Conservation (phyloP, 1,140 invertebrate genomes). For the Piezodorus guildinii region DNA sequence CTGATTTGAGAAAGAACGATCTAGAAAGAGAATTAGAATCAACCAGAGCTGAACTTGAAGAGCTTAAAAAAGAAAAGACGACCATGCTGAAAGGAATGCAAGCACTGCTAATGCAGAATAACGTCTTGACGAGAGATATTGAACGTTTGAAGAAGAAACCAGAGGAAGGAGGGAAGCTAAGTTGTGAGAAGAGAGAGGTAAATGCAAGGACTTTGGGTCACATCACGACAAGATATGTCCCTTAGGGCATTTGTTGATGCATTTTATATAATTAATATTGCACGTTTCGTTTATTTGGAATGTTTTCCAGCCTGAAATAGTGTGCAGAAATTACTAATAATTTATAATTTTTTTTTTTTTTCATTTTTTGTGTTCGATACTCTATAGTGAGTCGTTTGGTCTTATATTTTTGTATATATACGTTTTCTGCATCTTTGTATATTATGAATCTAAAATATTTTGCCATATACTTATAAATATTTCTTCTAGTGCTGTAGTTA, state of each 20-base stretch:
- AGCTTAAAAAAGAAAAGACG: slow-evolving; percentile 1
- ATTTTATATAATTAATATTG: neutral
- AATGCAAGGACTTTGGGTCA: neutral
- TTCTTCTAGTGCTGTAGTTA: too few species aligned
- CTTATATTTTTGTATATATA: too few species aligned
- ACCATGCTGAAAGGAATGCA: slow-evolving; percentile 17
- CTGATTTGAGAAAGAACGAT: neutral
- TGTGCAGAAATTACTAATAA: too few species aligned
- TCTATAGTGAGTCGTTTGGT: too few species aligned
- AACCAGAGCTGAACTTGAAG: neutral
- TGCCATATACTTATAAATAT: too few species aligned
- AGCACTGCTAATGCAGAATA: slow-evolving; percentile 18
- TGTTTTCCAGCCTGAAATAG: too few species aligned
- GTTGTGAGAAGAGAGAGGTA: slow-evolving; percentile 7
- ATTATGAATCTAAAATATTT: too few species aligned
- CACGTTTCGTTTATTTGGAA: too few species aligned
- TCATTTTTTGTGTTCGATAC: too few species aligned
- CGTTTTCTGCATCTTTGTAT: too few species aligned
- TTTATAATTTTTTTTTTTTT: too few species aligned
- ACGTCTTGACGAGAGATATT: slow-evolving; percentile 16
- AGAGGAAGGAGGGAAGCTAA: neutral
- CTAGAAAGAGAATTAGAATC: neutral
- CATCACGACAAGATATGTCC: neutral
- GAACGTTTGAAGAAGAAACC: slow-evolving; percentile 10
- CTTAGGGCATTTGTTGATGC: neutral